phyloP scores from a whole-genome alignment of 2,888 invertebrate genomes.

The Caenorhabditis afra region DNA sequence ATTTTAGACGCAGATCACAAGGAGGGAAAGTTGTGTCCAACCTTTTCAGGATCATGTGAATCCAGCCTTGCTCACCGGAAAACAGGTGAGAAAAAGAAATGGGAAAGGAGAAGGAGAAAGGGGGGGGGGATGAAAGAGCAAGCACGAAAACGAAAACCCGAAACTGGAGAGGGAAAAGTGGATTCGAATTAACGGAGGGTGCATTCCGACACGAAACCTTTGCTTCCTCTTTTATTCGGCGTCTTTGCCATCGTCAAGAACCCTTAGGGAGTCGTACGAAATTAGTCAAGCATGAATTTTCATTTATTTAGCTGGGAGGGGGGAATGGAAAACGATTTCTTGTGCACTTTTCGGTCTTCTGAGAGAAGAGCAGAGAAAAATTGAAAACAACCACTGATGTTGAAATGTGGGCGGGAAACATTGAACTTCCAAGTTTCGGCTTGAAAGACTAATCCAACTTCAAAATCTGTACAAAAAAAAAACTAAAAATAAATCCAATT shows the following conservation, averaged over 20 bases:
- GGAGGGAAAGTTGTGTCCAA: neutral
- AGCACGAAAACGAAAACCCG: no score
- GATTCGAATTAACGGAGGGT: constrained; percentile 46
- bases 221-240: constrained; percentile 2
- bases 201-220: constrained; percentile 41
- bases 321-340: constrained; percentile 6
- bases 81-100: neutral
- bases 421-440: no score
- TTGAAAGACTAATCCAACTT: no score
- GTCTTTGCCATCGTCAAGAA: constrained; percentile 35
- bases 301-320: constrained; percentile 29
- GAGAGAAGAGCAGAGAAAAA: no score
- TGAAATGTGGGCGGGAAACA: neutral
- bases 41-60: neutral
- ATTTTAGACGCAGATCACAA: neutral
- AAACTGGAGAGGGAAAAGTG: constrained; percentile 8
- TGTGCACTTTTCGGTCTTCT: no score
- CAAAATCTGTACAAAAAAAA: no score
- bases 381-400: constrained; percentile 1
- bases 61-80: no score
- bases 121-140: neutral
- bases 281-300: constrained; percentile 52
- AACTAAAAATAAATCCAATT: no score
- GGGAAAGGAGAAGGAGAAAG: neutral
- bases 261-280: constrained; percentile 39